A percentile compares a stretch with the other conserved stretches of the same genome.
These are phyloP conservation scores for Piscicola geometra DNA, from an alignment of 2,888 invertebrate species.

Conservation along the genomic window DNA sequence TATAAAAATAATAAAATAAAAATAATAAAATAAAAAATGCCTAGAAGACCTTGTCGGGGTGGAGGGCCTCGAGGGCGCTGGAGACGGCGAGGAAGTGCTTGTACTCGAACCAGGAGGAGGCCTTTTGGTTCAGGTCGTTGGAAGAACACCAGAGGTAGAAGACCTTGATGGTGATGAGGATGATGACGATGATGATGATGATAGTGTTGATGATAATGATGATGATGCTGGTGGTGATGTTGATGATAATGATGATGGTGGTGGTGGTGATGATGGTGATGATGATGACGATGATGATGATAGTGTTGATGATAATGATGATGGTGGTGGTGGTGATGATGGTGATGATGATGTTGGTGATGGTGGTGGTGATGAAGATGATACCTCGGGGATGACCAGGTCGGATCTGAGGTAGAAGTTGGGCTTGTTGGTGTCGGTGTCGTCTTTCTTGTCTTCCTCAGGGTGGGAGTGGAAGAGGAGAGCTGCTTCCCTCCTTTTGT, in stretches of 20 bases:
- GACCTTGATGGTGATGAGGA: constrained; percentile 37
- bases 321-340: no score
- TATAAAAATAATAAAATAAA: no score
- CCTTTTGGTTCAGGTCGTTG: constrained; percentile 6
- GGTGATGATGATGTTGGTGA: no score
- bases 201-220: no score
- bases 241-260: no score
- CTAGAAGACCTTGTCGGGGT: constrained; percentile 49
- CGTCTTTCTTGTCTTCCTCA: constrained; percentile 18
- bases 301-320: no score
- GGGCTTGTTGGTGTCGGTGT: constrained; percentile 27
- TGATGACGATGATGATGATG: no score
- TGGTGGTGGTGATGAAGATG: constrained; percentile 40
- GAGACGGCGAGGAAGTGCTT: constrained; percentile 49
- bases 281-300: no score
- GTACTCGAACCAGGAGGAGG: constrained; percentile 46
- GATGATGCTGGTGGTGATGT: no score
- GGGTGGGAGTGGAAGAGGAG: constrained; percentile 9
- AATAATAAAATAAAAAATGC: no score
- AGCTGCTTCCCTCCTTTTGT: constrained; percentile 10
- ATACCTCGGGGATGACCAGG: constrained; percentile 43
- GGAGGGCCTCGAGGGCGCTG: constrained; percentile 40
- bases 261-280: no score
- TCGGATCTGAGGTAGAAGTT: constrained; percentile 28
- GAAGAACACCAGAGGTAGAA: constrained; percentile 49